These are phyloP conservation scores for Lateolabrax maculatus DNA, from an alignment of 2,797 vertebrate species.

Conservation along the genomic window DNA sequence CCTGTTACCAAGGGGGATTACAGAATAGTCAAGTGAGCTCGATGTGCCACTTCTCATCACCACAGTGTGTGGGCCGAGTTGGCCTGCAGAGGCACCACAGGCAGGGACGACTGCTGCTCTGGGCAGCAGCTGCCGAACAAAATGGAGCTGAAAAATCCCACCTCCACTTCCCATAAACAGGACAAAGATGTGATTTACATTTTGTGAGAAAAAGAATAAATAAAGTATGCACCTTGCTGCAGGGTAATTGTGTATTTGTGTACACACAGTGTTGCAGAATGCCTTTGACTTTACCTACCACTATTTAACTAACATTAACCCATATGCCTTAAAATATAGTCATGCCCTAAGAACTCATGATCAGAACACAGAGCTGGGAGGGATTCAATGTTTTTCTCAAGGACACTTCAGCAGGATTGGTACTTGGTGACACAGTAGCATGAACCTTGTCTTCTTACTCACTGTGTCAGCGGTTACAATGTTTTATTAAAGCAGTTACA, in stretches of 20 bases:
- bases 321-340: too few relatives aligned
- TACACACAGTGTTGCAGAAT: slow-evolving; percentile 23
- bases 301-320: neutral
- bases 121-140: slow-evolving; percentile 66
- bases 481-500: slow-evolving; percentile 38
- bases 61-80: slow-evolving; percentile 66
- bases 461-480: slow-evolving; percentile 9
- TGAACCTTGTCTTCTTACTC: slow-evolving; percentile 17
- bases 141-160: slow-evolving; percentile 58
- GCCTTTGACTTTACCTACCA: neutral
- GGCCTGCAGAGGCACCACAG: slow-evolving; percentile 48
- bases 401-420: neutral
- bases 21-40: slow-evolving; percentile 39
- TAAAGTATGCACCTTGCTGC: slow-evolving; percentile 40
- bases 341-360: slow-evolving; percentile 6
- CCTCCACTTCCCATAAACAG: slow-evolving; percentile 52
- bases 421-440: neutral
- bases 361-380: slow-evolving; percentile 2
- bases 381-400: slow-evolving; percentile 27
- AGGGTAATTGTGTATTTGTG: slow-evolving; percentile 10
- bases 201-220: slow-evolving; percentile 19
- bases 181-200: slow-evolving; percentile 49
- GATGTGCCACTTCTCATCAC: slow-evolving; percentile 51
- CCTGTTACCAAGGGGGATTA: slow-evolving; percentile 49
- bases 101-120: slow-evolving; percentile 56